Evolutionary conservation across 1,140 invertebrate species (phyloP).

Genomic region (Diplogasteroides magnus): DNA sequence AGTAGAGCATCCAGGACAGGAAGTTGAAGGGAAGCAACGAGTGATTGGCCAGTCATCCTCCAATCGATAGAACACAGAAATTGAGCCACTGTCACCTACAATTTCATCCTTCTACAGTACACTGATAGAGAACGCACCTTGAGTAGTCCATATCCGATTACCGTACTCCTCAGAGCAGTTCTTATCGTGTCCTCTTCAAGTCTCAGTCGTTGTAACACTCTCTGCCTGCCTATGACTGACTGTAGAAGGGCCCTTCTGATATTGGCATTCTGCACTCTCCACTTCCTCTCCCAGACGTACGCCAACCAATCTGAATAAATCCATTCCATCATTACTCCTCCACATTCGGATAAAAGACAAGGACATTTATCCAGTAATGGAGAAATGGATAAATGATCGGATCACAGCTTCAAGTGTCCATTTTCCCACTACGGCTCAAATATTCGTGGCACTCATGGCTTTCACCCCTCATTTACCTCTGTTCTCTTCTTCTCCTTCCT

Average conservation of each 20-base stretch:
- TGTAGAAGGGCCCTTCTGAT: conserved; percentile 8
- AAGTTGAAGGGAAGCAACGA: not conserved
- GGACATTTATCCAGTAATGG: no score
- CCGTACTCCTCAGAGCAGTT: not conserved
- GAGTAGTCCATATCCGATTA: conserved; percentile 2
- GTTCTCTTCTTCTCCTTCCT: no score
- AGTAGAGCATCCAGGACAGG: not conserved
- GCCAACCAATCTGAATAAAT: not conserved
- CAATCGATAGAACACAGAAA: conserved; percentile 10
- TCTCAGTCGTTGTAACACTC: not conserved
- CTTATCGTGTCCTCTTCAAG: not conserved
- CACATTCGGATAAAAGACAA: no score
- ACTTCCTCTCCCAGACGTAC: not conserved
- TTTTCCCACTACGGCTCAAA: no score
- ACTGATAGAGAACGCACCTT: conserved; percentile 3
- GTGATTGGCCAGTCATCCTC: not conserved
- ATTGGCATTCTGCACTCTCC: not conserved
- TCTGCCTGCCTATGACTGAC: not conserved
- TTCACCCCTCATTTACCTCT: no score
- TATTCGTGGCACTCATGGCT: no score
- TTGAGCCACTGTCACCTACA: conserved; percentile 6
- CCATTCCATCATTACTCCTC: no score
- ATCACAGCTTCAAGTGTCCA: no score
- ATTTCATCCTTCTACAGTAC: no score
- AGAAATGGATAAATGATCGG: no score